A percentile compares a stretch with the other conserved stretches of the same genome.
Conservation (phyloP, 2,888 invertebrate genomes). For the Rambutsinella grinnellia region DNA sequence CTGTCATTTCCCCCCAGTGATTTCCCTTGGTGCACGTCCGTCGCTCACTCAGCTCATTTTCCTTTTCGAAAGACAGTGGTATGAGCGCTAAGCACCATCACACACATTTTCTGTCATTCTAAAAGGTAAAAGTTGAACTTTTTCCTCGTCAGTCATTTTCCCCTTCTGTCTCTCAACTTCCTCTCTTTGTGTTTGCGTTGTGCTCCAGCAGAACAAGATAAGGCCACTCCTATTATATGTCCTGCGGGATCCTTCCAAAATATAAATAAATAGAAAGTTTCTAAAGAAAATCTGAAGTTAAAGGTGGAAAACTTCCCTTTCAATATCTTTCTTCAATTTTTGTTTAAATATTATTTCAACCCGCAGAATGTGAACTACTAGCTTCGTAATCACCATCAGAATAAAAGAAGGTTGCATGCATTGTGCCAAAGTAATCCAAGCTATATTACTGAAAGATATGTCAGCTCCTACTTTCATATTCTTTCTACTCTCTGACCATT, state of each 20-base stretch:
- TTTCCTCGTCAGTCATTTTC: neutral
- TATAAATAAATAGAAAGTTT: too few species aligned
- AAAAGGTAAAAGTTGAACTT: conserved; percentile 22
- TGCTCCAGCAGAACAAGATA: neutral
- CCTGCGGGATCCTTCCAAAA: neutral
- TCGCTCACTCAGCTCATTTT: conserved; percentile 28
- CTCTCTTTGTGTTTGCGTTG: neutral
- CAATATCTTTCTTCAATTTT: too few species aligned
- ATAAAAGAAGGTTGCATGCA: too few species aligned
- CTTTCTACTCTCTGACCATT: too few species aligned
- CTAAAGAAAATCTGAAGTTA: too few species aligned
- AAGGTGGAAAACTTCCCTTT: too few species aligned
- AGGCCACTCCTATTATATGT: neutral
- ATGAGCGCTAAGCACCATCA: neutral
- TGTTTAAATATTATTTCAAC: too few species aligned
- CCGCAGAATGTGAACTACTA: too few species aligned
- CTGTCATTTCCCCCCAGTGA: conserved; percentile 36
- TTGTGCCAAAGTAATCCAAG: too few species aligned
- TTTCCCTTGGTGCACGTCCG: conserved; percentile 48
- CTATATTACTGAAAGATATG: too few species aligned
- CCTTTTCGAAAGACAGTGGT: neutral
- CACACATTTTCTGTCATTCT: neutral
- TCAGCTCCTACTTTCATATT: too few species aligned
- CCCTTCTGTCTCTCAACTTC: neutral
- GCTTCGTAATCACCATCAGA: too few species aligned